Percentiles rank a stretch among this genome's conserved stretches.
Conservation (phyloP, 2,797 vertebrate genomes). For the Scleropages formosus region DNA sequence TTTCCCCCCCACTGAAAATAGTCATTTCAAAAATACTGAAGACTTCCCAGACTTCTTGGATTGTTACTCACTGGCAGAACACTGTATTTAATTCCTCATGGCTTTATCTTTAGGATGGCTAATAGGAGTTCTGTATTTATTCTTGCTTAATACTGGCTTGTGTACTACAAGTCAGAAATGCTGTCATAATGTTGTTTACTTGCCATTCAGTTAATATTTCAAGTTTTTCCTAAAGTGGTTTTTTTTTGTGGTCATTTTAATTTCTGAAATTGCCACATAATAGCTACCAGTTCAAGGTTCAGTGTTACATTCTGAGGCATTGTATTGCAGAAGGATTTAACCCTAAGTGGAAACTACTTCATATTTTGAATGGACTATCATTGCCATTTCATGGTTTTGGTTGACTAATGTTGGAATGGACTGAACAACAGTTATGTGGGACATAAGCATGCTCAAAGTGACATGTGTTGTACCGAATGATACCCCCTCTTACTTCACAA, state of each 20-base stretch:
- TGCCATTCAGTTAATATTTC: conserved; percentile 18
- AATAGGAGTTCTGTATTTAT: conserved; percentile 20
- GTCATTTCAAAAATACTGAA: conserved; percentile 6
- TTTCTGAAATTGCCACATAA: conserved; percentile 11
- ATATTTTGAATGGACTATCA: background rate
- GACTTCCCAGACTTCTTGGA: conserved; percentile 4
- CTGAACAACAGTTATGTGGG: conserved; percentile 18
- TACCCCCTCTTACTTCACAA: conserved; percentile 5
- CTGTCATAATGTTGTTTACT: conserved; percentile 30
- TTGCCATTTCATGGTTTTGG: background rate
- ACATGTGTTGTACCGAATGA: conserved; percentile 2
- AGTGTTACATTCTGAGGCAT: conserved; percentile 14
- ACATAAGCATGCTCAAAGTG: background rate
- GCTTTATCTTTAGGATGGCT: conserved; percentile 21
- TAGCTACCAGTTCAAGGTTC: background rate
- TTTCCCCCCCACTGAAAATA: too few relatives aligned
- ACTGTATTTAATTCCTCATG: conserved; percentile 20
- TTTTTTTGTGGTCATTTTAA: conserved; percentile 10
- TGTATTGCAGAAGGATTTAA: background rate
- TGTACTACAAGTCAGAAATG: conserved; percentile 29
- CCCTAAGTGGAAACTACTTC: background rate
- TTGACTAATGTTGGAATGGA: background rate
- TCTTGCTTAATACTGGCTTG: conserved; percentile 22
- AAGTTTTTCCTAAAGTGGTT: background rate
- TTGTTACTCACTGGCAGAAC: background rate